Base-by-base conservation (phyloP, 2,113 vertebrate genomes). In the Cygnus atratus region DNA sequence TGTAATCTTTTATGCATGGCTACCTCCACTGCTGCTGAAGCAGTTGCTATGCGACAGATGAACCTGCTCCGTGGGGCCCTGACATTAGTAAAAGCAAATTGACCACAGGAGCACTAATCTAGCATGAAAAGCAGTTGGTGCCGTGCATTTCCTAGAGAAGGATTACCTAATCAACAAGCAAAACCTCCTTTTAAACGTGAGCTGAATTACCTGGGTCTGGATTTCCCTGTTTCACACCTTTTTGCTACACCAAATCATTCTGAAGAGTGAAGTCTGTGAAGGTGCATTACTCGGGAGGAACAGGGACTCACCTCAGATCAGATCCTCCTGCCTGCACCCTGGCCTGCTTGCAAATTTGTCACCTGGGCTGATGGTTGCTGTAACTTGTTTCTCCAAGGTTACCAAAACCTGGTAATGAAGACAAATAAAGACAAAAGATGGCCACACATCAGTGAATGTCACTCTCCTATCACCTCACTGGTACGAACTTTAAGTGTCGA, bases 11-110 rank as follows among this genome's bases (percentile, higher is more conserved):
- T 99, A 99, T 99, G 99, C 99, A 99, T 99, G 99, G 98, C 98
- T 98, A 98, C 98, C 98, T 98, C 99, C 98, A 97, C 97, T 97
- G 98, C 98, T 98, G 98, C 99, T 98, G 98, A 97, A 98, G 97
- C 96, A 98, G 99, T 99, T 99, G 99, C 99, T 99, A 99, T 97
- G 99, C 98, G 98, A 99, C 99, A 98, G 96, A 98, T 97, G 98
- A 98, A 98, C 98, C 97, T 97, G 98, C 98, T 98, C 98, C 97
- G 92, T 98, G 98, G 99, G 98, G 99, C 98, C 98, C 98, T 99
- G 99, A 99, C 99, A 99, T 99, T 99, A 99, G 99, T 98, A 99
- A 99, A 99, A 99, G 99, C 99, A 99, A 99, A 99, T 99, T 99
- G 99, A 99, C 99, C 99, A 99, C 98, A 98, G 99, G 98, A 99